Percentiles rank a stretch among this genome's conserved stretches.
Evolutionary conservation across 2,113 vertebrate species (phyloP).

Genomic region (Melospiza georgiana): DNA sequence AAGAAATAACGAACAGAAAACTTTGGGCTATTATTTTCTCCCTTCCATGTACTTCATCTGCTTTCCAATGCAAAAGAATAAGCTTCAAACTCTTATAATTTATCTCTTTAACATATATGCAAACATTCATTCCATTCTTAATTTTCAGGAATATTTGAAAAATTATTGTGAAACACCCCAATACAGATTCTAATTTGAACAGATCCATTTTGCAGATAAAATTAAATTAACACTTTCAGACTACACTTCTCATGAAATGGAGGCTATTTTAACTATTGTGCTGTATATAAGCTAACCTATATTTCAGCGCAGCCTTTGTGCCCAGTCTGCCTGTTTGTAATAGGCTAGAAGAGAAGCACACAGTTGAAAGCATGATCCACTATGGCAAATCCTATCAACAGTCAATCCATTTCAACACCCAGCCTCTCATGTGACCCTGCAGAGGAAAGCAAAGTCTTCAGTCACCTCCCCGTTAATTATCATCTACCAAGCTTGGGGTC

Average conservation of each 20-base stretch:
- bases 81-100: not conserved
- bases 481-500: not conserved
- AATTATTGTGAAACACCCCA: not conserved
- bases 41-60: not conserved
- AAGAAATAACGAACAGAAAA: not conserved
- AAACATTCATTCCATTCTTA: not conserved
- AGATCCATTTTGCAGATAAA: not conserved
- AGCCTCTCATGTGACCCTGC: not conserved
- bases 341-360: not conserved
- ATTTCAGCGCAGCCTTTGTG: slow-evolving; percentile 20
- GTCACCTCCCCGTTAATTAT: not conserved
- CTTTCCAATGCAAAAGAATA: not conserved
- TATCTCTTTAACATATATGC: not conserved
- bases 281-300: slow-evolving; percentile 39
- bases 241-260: not conserved
- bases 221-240: not conserved
- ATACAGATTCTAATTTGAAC: not conserved
- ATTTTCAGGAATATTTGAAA: not conserved
- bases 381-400: slow-evolving; percentile 60
- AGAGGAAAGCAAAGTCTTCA: not conserved
- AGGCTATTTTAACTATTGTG: not conserved
- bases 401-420: slow-evolving; percentile 14
- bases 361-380: slow-evolving; percentile 11
- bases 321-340: not conserved
- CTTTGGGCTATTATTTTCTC: not conserved